Percentiles rank a stretch among this genome's conserved stretches.
Conservation (phyloP, 2,888 invertebrate species). For the Candidula unifasciata region DNA sequence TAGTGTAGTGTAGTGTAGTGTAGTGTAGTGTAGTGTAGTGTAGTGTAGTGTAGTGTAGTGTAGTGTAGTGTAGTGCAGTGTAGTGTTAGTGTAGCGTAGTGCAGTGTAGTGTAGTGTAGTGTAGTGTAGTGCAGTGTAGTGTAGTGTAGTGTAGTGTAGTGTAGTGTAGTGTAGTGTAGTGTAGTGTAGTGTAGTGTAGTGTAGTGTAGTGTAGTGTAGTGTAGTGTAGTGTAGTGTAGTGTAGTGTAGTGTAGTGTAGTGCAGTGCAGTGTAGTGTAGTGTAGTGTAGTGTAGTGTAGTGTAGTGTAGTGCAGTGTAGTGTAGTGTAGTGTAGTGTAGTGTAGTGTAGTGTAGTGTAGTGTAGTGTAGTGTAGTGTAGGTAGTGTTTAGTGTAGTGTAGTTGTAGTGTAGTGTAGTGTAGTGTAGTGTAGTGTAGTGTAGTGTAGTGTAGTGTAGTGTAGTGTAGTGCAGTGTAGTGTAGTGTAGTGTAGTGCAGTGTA, state of each 20-base stretch:
- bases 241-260: not conserved
- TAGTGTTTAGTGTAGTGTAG: not conserved
- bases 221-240: not conserved
- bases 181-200: not conserved
- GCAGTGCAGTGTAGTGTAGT: not conserved
- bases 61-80: not conserved
- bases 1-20: not conserved
- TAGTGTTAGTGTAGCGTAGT: not conserved
- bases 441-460: not conserved
- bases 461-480: constrained; percentile 1
- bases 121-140: not conserved
- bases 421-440: constrained; percentile 4
- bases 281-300: constrained; percentile 4
- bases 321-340: constrained; percentile 8
- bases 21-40: constrained; percentile 4
- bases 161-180: constrained; percentile 8
- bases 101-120: not conserved
- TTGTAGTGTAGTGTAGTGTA: not conserved
- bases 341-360: not conserved
- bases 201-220: constrained; percentile 1
- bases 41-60: constrained; percentile 3
- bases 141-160: constrained; percentile 1
- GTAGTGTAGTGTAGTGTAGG: not conserved
- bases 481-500: not conserved
- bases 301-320: not conserved